Conservation (phyloP, 2,888 invertebrate species). For the Invenusta paracnida region DNA sequence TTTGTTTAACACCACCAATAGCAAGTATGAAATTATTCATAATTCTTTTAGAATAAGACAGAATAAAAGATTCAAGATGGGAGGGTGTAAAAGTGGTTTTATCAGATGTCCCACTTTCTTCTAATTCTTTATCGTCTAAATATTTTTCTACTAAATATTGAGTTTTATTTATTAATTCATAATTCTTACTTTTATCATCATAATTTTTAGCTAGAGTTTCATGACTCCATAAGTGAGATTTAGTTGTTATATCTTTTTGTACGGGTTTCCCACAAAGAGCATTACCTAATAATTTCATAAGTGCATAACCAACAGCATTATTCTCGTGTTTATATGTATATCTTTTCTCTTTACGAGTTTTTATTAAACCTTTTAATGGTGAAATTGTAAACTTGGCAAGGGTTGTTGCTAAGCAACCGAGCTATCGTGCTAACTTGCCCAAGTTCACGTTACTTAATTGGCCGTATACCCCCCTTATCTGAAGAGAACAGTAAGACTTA, state of each 20-base stretch:
- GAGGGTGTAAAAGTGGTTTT: no score
- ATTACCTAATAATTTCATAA: conserved; percentile 34
- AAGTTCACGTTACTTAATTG: no score
- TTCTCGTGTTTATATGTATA: not conserved
- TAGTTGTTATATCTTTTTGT: conserved; percentile 36
- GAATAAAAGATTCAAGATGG: no score
- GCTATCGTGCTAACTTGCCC: no score
- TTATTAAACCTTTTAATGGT: conserved; percentile 29
- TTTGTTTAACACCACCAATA: conserved; percentile 34
- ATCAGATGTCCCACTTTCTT: not conserved
- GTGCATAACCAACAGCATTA: conserved; percentile 32
- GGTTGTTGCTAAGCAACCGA: no score
- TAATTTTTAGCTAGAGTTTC: conserved; percentile 20
- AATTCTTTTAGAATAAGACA: conserved; percentile 36
- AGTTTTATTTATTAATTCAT: conserved; percentile 31
- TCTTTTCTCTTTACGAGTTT: not conserved
- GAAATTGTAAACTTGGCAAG: conserved; percentile 13
- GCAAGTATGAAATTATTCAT: conserved; percentile 40
- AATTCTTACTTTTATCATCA: conserved; percentile 13
- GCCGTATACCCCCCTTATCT: no score
- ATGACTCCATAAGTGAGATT: conserved; percentile 39
- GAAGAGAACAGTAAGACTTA: no score
- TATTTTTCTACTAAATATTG: conserved; percentile 34
- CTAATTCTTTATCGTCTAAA: conserved; percentile 14
- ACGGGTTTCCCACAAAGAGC: conserved; percentile 37